Evolutionary conservation across 2,797 vertebrate genomes (phyloP), one percentile per base, ranked within the genome.

Genomic region (Coregonus sp.): DNA sequence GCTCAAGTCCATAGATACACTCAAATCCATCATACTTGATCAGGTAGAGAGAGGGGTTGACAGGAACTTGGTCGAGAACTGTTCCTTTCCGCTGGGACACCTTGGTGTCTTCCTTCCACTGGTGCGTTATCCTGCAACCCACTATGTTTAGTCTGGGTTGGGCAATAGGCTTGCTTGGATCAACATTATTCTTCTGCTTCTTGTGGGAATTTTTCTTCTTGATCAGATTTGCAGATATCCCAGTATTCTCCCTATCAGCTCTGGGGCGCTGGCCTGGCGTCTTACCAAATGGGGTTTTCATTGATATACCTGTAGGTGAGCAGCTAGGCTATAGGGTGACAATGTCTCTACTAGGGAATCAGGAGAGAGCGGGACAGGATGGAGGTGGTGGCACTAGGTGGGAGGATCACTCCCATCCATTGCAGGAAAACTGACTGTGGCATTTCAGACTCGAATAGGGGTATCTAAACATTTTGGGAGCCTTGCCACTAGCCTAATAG

Each of bases 1-100:
- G 95, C 93, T 98, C 97, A 91, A 99, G 95, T 90, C 97, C 97
- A 89, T 98, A 99, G 77, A 99, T 96, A 90, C 97, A 98, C 86
- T 99, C 97, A 86, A 98, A 98, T 87, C 96, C 96, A 83, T 99
- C 97, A 75, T 99, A 99, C 75, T 99, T 99, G 91, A 99, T 97
- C 89, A 99, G 95, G 92, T 97, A 99, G 76, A 99, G 96, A 0
- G 96, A 97, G 1, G 96, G 96, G 81, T 97, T 97, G 37, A 98
- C 96, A 4, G 96, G 95, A 79, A 98, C 96, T 92, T 98, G 97
- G 92, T 98, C 96, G 87, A 99, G 94, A 77, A 98, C 97, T 0
- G 96, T 98, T 84, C 97, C 97, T 85, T 96, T 97, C 97, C 97
- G 98, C 18, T 96, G 95, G 18, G 96, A 97, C 63, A 96, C 92